Conservation (phyloP, 1,140 invertebrate genomes). For the Heliothis subflexa region DNA sequence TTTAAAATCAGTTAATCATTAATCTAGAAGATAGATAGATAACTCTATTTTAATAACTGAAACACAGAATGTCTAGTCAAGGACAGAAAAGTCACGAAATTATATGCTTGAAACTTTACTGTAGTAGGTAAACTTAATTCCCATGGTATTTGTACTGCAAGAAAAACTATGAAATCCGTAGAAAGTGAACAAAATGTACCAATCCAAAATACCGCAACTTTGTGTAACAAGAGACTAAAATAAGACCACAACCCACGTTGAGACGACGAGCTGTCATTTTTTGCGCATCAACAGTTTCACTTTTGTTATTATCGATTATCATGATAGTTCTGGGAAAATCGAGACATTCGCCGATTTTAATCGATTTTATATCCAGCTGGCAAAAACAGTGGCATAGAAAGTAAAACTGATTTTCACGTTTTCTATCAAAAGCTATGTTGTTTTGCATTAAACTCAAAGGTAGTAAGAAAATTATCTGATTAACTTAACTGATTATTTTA, state of each 20-base stretch:
- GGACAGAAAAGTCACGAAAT: no score
- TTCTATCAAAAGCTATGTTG: no score
- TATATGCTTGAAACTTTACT: background rate
- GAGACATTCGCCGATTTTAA: background rate
- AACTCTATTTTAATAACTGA: no score
- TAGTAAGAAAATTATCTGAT: no score
- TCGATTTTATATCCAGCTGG: background rate
- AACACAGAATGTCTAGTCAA: no score
- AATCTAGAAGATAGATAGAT: no score
- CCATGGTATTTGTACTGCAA: background rate
- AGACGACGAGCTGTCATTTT: conserved; percentile 15
- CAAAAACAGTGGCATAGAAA: background rate
- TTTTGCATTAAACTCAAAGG: no score
- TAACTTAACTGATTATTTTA: no score
- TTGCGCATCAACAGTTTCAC: conserved; percentile 26
- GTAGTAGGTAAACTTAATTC: background rate
- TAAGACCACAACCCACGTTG: background rate
- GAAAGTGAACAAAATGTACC: conserved; percentile 3
- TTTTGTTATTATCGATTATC: conserved; percentile 11
- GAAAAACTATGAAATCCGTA: background rate
- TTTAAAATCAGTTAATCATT: background rate
- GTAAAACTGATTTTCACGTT: background rate
- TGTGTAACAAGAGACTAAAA: conserved; percentile 6
- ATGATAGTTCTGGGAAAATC: conserved; percentile 1
- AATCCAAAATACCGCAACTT: background rate